Conservation (phyloP, 1,140 invertebrate species). For the Andricus grossulariae region DNA sequence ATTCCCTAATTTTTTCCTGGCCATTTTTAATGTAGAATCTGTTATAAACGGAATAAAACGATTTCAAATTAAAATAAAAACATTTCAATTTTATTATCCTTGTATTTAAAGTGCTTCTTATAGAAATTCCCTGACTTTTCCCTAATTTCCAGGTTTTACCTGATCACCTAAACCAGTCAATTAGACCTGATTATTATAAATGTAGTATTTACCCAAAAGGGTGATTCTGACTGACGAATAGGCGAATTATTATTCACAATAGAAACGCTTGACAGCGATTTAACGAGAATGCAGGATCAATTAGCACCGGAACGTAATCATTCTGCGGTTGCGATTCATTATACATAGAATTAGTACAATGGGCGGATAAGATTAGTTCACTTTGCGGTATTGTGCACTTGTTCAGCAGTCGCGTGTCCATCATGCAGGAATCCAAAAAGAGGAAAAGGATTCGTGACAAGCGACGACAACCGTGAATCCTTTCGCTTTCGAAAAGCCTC, state of each 20-base stretch:
- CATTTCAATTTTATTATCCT: no score
- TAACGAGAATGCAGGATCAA: slow-evolving; percentile 23
- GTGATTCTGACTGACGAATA: not conserved
- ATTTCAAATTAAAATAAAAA: no score
- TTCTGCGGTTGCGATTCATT: slow-evolving; percentile 8
- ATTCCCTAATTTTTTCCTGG: no score
- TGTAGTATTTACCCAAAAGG: not conserved
- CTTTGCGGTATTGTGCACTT: slow-evolving; percentile 12
- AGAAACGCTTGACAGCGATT: slow-evolving; percentile 1
- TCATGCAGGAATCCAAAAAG: slow-evolving; percentile 5
- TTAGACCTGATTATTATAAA: not conserved
- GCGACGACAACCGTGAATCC: not conserved
- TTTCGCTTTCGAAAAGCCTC: not conserved
- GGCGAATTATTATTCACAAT: slow-evolving; percentile 21
- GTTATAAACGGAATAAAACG: no score
- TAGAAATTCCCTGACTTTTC: no score
- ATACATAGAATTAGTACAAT: slow-evolving; percentile 29
- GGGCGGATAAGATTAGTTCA: slow-evolving; percentile 20
- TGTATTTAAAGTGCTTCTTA: no score
- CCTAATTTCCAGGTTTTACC: no score
- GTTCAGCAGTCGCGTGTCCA: slow-evolving; percentile 11
- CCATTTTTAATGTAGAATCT: no score
- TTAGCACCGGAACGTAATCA: slow-evolving; percentile 18
- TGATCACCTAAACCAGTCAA: no score
- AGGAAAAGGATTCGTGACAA: not conserved